These are phyloP conservation scores for Pteropus rufus DNA, from an alignment of 2,797 vertebrate genomes.

Conservation along the genomic window DNA sequence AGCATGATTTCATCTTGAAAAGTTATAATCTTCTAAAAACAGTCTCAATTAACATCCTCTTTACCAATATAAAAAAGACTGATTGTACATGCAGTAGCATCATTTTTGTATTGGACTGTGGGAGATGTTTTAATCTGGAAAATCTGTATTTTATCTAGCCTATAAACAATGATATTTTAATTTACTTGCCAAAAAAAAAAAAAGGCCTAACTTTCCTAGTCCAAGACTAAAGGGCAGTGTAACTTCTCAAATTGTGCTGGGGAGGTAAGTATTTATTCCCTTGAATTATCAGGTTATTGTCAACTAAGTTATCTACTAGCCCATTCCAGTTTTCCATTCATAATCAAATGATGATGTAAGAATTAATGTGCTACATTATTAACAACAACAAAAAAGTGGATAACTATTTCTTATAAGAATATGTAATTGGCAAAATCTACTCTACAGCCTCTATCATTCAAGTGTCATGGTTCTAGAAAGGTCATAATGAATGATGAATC, in stretches of 20 bases:
- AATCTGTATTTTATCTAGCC: background rate
- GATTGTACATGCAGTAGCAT: background rate
- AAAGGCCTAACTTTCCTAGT: background rate
- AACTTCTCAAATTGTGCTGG: background rate
- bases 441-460: background rate
- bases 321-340: background rate
- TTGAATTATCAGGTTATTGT: background rate
- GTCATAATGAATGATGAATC: background rate
- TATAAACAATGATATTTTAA: background rate
- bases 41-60: background rate
- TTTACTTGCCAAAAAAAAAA: background rate
- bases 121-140: background rate
- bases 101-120: background rate
- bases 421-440: background rate
- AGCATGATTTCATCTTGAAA: background rate
- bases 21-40: background rate
- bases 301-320: background rate
- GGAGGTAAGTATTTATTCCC: background rate
- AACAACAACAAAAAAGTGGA: background rate
- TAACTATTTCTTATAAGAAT: background rate
- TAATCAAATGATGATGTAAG: background rate
- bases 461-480: background rate
- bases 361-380: background rate
- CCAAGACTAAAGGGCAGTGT: background rate
- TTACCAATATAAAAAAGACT: background rate